phyloP scores from a whole-genome alignment of 2,113 vertebrate genomes.

The Lepus americanus region DNA sequence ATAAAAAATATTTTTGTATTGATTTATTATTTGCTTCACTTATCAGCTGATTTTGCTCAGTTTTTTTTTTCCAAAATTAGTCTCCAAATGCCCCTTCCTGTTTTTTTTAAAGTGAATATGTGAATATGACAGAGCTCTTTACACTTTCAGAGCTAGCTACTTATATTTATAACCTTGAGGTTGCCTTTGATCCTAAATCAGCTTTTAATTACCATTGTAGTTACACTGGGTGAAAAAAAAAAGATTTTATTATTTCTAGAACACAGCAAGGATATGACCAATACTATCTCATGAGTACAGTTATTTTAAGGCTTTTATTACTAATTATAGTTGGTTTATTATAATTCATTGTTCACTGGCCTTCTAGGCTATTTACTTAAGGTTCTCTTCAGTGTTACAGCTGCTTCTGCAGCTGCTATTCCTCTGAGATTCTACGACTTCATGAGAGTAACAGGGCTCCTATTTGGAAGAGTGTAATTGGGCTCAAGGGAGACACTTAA shows the following conservation, averaged over 20 bases:
- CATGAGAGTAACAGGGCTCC: slow-evolving; percentile 42
- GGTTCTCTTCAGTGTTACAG: slow-evolving; percentile 79
- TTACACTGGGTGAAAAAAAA: slow-evolving; percentile 75
- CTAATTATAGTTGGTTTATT: slow-evolving; percentile 87
- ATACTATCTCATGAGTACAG: slow-evolving; percentile 80
- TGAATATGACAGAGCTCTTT: slow-evolving; percentile 61
- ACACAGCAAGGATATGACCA: slow-evolving; percentile 78
- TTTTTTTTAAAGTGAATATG: slow-evolving; percentile 14
- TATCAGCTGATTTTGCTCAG: not conserved
- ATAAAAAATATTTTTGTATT: not conserved
- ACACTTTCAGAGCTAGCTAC: slow-evolving; percentile 75
- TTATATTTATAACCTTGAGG: slow-evolving; percentile 86
- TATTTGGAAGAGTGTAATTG: slow-evolving; percentile 70
- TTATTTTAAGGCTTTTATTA: slow-evolving; percentile 86
- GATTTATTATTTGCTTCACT: not conserved
- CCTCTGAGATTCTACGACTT: slow-evolving; percentile 62
- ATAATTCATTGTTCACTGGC: slow-evolving; percentile 82
- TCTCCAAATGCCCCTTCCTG: not conserved
- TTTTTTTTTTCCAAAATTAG: not conserved
- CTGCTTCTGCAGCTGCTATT: slow-evolving; percentile 73
- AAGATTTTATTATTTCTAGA: slow-evolving; percentile 81
- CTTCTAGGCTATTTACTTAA: slow-evolving; percentile 81
- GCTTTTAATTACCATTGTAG: slow-evolving; percentile 87
- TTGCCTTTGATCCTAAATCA: slow-evolving; percentile 87
- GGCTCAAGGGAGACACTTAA: slow-evolving; percentile 70